Base-by-base conservation (phyloP, 2,888 invertebrate genomes). In the Synergus gifuensis region DNA sequence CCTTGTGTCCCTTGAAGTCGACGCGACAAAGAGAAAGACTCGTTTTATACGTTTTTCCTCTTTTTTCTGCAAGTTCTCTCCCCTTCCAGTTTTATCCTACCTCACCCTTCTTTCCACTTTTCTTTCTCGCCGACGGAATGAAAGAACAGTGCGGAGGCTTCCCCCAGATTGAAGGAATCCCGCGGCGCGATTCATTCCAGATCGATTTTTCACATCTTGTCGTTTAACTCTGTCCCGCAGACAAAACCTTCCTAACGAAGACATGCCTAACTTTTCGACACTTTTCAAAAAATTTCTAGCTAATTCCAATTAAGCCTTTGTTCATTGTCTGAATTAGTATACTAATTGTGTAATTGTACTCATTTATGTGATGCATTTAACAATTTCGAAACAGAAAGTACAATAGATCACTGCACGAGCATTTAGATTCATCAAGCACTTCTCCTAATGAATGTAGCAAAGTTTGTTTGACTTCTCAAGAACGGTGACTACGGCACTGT, bases 121-220 rank as follows among this genome's bases (percentile, higher is more conserved):
- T 63, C 78, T 81, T 82, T 80, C 76, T 78, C 78, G 64, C 76
- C 82, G 79, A 81, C 81, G 76, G 81, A 79, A 79, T 78, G 81
- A 81, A 83, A 81, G 81, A 82, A 76, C 83, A 83, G 81, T 66
- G 80, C 22, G 22, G 63, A 60, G 78, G 81, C 81, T 79, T 81
- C 79, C 83, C 82, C 83, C 82, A 83, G 84, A 85, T 86, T 84
- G 83, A 83, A 78, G 84, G 83, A 85, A 88, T 88, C 89, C 88
- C 86, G 87, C 84, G 85, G 88, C 85, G 87, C 84, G 82, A 82
- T 85, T 84, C 86, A 86, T 87, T 87, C 86, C 83, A 86, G 85
- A 89, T 89, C 89, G 90, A 90, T 89, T 88, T 87, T 88, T 88
- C 88, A 85, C 87, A 82, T 87, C 85, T 84, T 81, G 76, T 86